Evolutionary conservation across 2,113 vertebrate species (phyloP).

Genomic region (Anolis sagrei): DNA sequence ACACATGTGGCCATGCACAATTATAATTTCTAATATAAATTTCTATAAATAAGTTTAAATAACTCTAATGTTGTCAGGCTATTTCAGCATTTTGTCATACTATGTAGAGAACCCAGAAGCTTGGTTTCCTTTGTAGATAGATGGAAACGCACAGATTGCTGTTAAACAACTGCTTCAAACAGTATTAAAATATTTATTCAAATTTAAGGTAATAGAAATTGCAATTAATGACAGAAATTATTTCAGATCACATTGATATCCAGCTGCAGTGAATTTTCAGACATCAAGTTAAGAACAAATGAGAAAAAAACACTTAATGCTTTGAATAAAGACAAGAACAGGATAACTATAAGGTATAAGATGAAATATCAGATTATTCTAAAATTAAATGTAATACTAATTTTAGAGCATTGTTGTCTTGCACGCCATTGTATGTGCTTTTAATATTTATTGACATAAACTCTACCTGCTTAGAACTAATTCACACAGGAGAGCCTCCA

Average conservation of each 20-base stretch:
- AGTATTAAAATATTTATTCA: constrained; percentile 24
- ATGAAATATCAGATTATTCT: constrained; percentile 33
- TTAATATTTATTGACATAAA: background rate
- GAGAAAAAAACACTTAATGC: constrained; percentile 91
- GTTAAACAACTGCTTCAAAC: background rate
- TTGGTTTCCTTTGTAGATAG: constrained; percentile 4
- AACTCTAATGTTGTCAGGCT: background rate
- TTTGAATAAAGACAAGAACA: constrained; percentile 92
- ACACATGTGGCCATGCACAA: too few relatives aligned
- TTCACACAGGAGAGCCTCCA: background rate
- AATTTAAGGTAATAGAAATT: constrained; percentile 22
- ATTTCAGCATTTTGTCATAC: background rate
- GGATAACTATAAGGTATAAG: constrained; percentile 89
- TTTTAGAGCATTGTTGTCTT: constrained; percentile 9
- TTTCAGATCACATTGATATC: constrained; percentile 88
- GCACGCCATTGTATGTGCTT: background rate
- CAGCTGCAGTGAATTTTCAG: constrained; percentile 88
- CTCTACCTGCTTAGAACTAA: background rate
- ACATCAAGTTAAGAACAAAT: constrained; percentile 89
- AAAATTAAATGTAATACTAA: constrained; percentile 30
- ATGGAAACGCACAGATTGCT: background rate
- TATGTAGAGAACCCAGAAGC: background rate
- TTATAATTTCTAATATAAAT: background rate
- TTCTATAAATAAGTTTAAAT: background rate
- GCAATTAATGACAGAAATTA: constrained; percentile 44